Base-by-base conservation (phyloP, 2,888 invertebrate species). In the Smittia aterrima region DNA sequence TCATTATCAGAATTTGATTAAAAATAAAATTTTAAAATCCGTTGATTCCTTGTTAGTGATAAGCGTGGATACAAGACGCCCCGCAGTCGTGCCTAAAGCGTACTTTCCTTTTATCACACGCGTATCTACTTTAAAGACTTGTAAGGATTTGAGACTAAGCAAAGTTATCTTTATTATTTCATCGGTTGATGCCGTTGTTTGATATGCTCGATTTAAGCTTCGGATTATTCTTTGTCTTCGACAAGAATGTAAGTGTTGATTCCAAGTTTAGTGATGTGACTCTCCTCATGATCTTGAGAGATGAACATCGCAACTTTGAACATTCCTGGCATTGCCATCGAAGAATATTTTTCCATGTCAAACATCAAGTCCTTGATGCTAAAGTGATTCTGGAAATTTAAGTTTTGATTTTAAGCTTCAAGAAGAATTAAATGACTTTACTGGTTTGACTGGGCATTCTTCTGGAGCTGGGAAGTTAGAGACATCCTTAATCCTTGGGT, bases 241-340 rank as follows among this genome's bases (percentile, higher is more conserved):
- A 47, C 47, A 47, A 16, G 16, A 3, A n/a, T 16, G 47, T 11
- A 11, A 11, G 11, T 16, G 16, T 22, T 58, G 1, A 71, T 18
- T 20, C 71, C 71, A 2, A 54, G 24, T 18, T 71, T 71, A 13
- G 71, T 71, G 22, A 71, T 13, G 38, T 71, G 54, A 32, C 32
- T 54, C 9, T 71, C 58, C 18, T 54, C 71, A 20, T 71, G 71
- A 16, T 71, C 71, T 58, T 71, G 71, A 1, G 54, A 54, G 1
- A 71, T 16, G 18, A 71, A 71, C 54, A 71, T 32, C 11, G 41
- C 58, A 13, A 71, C 11, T 38, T 25, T 18, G 7, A 6, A 32
- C 22, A 54, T 27, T n/a, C 71, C 71, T n/a, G 58, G 32, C 47
- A 16, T 71, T 7, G 20, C 20, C 6, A 71, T 41, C 18, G 32